Base-by-base conservation (phyloP, 2,888 invertebrate species). In the Folsomia candida region DNA sequence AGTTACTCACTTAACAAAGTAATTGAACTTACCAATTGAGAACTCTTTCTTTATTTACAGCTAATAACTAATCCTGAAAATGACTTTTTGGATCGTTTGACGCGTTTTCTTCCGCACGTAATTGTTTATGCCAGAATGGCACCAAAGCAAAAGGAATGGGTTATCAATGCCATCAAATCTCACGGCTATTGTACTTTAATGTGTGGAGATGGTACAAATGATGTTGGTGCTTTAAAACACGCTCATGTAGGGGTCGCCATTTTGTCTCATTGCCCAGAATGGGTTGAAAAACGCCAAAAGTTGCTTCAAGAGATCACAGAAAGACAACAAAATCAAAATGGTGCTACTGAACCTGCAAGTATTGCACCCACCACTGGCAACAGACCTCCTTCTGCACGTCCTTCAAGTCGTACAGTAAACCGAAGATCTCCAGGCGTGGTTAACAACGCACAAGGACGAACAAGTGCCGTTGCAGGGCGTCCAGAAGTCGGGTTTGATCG, bases 161-260 rank as follows among this genome's bases (percentile, higher is more conserved):
- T 98, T 1, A 91, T 99, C 58, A 92, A 94, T 9, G 89, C 91
- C 2, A 84, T 99, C 67, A 97, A 95, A 82, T 87, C 89, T 29
- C 85, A 92, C 14, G 99, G 99, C 2, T 94, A 89, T 81, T 88
- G 89, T 2, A 96, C 97, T 0, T 86, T 99, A 1, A 99, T 99
- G 99, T 99, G 99, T 82, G 99, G 99, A 1, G 99, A 99, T 85
- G 99, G 99, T 68, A 99, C 99, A 1, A 99, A 99, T 83, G 99
- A 99, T 85, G 99, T 99, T 14, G 99, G 99, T 22, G 97, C 97
- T 2, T 85, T 99, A 64, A 99, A 99, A 84, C 99, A 99, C 84
- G 97, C 99, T 37, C 91, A 99, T 84, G 97, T 93, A 81, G 90
- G 90, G 18, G 79, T 80, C 9, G 79, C 79, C 2, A 80, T 80